Base-by-base conservation (phyloP, 2,113 vertebrate species). In the Sander lucioperca region DNA sequence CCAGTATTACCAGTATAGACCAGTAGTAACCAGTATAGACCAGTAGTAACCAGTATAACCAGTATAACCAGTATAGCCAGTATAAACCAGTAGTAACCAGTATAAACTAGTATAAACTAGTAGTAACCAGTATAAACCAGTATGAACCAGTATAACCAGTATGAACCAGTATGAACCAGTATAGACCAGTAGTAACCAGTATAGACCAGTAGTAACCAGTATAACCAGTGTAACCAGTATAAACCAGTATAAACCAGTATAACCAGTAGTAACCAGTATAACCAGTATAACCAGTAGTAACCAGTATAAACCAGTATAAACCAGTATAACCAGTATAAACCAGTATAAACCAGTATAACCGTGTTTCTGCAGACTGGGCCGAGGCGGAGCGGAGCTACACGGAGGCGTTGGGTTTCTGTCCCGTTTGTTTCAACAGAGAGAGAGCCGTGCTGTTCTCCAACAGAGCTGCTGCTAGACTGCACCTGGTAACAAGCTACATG, bases 371-470 rank as follows among this genome's bases (percentile, higher is more conserved):
- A 94, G 93, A 88, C 30, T 94, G 91, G 89, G 1, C 3, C 6
- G 80, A 62, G 25, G 91, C 93, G 0, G 89, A 86, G 30, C 58
- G 1, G 6, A 88, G 72, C 58, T 94, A 94, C 88, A 88, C 83
- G 0, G 87, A 91, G 45, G 91, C 93, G 0, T 10, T 94, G 76
- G 58, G 43, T 51, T 36, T 86, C n/a, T 94, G 91, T 77, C 93
- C 93, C 0, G 76, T 91, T 0, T 82, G 86, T 58, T 94, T 85
- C 85, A 83, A 74, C 83, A 30, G 13, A 77, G 91, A 94, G 58
- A 36, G 91, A 80, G 72, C 91, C 0, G 80, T 94, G 11, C 51
- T 93, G 63, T 94, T 93, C 72, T 94, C 93, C 84, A 94, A 94
- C 78, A 71, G 93, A 86, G 93, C 91, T 3, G 93, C 93, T 15